These are phyloP conservation scores for Ditylenchus dipsaci DNA, from an alignment of 1,140 invertebrate genomes.

Conservation along the genomic window DNA sequence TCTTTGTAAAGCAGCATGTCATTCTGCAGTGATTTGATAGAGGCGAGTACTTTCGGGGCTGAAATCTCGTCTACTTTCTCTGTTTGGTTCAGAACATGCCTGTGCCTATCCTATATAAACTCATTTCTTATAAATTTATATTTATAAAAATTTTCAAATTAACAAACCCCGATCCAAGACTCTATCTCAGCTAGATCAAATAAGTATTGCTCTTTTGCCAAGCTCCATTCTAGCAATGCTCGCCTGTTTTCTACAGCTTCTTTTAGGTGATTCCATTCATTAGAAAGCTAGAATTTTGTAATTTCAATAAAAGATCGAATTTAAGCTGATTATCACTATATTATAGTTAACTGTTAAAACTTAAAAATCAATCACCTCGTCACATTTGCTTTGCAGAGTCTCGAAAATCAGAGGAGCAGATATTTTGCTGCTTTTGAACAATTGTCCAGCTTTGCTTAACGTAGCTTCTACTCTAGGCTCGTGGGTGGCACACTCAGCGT, in stretches of 20 bases:
- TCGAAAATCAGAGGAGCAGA: constrained; percentile 68
- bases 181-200: constrained; percentile 82
- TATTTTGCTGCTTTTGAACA: constrained; percentile 71
- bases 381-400: constrained; percentile 48
- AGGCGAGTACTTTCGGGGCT: constrained; percentile 81
- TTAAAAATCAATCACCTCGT: constrained; percentile 59
- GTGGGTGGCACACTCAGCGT: constrained; percentile 77
- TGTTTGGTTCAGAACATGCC: constrained; percentile 68
- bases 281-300: neutral
- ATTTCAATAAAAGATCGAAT: neutral
- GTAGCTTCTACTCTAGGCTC: constrained; percentile 76
- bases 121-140: too few relatives aligned
- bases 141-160: too few relatives aligned
- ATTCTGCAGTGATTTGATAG: constrained; percentile 72
- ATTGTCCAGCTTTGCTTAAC: constrained; percentile 68
- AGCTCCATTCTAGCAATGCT: constrained; percentile 37
- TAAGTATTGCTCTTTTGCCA: constrained; percentile 56
- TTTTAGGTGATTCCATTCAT: constrained; percentile 7
- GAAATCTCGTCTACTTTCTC: constrained; percentile 82
- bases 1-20: constrained; percentile 36
- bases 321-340: too few relatives aligned
- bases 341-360: too few relatives aligned
- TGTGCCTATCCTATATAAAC: constrained; percentile 21
- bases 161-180: constrained; percentile 71
- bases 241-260: constrained; percentile 31